These are phyloP conservation scores for Drosophila antonietae DNA, from an alignment of 2,888 invertebrate genomes.

Conservation along the genomic window DNA sequence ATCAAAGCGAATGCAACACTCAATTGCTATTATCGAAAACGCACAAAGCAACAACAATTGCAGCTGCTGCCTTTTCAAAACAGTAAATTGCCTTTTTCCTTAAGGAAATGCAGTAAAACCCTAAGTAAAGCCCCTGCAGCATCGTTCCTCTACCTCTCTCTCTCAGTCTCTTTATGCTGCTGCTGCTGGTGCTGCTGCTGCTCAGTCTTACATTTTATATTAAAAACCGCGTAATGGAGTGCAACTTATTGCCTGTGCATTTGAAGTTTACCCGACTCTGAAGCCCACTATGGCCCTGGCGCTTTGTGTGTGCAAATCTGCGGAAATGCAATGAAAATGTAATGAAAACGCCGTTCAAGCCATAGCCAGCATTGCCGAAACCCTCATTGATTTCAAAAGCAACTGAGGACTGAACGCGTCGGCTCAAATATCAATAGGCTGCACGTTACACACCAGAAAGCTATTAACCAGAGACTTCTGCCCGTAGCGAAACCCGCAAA, in stretches of 20 bases:
- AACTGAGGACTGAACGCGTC: slow-evolving; percentile 23
- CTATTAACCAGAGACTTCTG: slow-evolving; percentile 34
- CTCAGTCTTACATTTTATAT: slow-evolving; percentile 42
- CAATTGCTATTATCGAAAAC: slow-evolving; percentile 76
- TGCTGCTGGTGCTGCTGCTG: no score
- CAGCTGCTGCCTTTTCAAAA: slow-evolving; percentile 48
- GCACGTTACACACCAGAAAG: slow-evolving; percentile 7
- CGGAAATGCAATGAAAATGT: slow-evolving; percentile 67
- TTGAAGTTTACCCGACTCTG: slow-evolving; percentile 21
- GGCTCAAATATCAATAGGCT: slow-evolving; percentile 57
- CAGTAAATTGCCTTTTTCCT: slow-evolving; percentile 58
- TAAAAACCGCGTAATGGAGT: slow-evolving; percentile 75
- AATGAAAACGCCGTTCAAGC: slow-evolving; percentile 45
- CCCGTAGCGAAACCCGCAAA: slow-evolving; percentile 9
- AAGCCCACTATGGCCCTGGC: slow-evolving; percentile 1
- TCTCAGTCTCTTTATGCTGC: not conserved
- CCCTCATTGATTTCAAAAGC: slow-evolving; percentile 46
- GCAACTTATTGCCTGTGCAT: slow-evolving; percentile 74
- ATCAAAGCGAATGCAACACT: slow-evolving; percentile 80
- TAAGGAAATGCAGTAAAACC: slow-evolving; percentile 41
- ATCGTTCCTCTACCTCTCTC: not conserved
- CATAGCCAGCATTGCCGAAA: slow-evolving; percentile 13
- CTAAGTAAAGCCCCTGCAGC: slow-evolving; percentile 4
- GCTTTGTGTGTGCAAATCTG: slow-evolving; percentile 64
- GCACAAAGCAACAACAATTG: slow-evolving; percentile 35